phyloP scores from a whole-genome alignment of 2,797 vertebrate species.

The Smutsia temminckii region DNA sequence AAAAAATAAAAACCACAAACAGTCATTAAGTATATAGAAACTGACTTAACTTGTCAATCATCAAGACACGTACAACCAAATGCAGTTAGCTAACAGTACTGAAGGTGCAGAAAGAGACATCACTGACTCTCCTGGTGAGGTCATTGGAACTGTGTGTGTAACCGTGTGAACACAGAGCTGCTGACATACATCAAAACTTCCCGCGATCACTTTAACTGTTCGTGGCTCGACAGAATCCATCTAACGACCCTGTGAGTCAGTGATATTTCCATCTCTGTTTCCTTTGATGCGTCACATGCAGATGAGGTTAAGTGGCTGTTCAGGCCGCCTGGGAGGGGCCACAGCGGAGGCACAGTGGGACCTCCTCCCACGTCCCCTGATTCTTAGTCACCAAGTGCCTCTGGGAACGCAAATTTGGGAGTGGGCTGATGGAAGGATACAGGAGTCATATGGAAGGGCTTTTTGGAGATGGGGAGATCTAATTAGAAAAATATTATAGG shows the following conservation, averaged over 20 bases:
- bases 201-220: neutral
- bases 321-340: too few species aligned
- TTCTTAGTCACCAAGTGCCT: neutral
- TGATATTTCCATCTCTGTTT: neutral
- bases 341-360: accelerated
- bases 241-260: neutral
- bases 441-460: neutral
- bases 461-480: neutral
- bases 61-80: neutral
- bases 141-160: accelerated
- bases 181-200: accelerated
- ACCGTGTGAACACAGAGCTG: neutral
- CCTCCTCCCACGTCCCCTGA: neutral
- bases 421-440: neutral
- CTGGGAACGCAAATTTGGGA: neutral
- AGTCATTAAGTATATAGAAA: neutral
- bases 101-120: neutral
- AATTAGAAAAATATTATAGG: neutral
- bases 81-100: too few species aligned
- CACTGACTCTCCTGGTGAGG: neutral
- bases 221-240: neutral
- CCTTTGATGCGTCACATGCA: neutral
- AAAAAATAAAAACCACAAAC: neutral
- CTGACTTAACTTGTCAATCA: neutral
- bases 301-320: neutral